Evolutionary conservation across 2,888 invertebrate species (phyloP).

Genomic region (Netelia inedita): DNA sequence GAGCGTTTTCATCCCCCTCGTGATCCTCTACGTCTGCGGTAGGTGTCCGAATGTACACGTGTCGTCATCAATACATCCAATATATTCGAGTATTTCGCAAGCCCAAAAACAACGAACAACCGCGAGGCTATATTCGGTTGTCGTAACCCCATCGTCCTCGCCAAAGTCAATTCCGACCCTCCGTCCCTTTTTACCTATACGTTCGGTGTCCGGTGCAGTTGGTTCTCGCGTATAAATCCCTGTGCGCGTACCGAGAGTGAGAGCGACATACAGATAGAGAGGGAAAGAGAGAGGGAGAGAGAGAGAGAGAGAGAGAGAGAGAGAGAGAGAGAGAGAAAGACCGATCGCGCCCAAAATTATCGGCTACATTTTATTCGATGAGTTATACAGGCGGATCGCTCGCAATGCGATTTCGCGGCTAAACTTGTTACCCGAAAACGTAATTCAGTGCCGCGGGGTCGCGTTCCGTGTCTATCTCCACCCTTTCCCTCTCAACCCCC

Average conservation of each 20-base stretch:
- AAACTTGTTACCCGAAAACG: constrained; percentile 83
- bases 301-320: constrained; percentile 21
- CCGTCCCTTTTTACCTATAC: constrained; percentile 66
- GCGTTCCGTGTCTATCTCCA: constrained; percentile 55
- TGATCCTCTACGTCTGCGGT: neutral
- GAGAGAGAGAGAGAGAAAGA: constrained; percentile 21
- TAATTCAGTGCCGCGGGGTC: constrained; percentile 80
- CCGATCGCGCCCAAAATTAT: constrained; percentile 72
- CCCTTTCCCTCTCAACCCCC: constrained; percentile 51
- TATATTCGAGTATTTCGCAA: constrained; percentile 31
- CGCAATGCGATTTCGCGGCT: constrained; percentile 83
- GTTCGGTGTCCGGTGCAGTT: constrained; percentile 33
- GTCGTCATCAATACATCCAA: neutral
- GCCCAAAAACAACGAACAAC: constrained; percentile 55
- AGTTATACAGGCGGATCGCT: constrained; percentile 82
- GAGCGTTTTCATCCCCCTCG: neutral
- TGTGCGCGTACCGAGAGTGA: neutral
- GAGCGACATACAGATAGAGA: neutral
- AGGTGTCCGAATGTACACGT: neutral
- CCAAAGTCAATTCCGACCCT: constrained; percentile 68
- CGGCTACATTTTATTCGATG: constrained; percentile 79
- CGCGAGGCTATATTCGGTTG: constrained; percentile 62
- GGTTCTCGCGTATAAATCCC: constrained; percentile 2
- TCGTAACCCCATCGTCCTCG: constrained; percentile 66
- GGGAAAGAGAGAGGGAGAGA: neutral